These are phyloP conservation scores for Sorex araneus DNA, from an alignment of 2,113 vertebrate species.

Conservation along the genomic window DNA sequence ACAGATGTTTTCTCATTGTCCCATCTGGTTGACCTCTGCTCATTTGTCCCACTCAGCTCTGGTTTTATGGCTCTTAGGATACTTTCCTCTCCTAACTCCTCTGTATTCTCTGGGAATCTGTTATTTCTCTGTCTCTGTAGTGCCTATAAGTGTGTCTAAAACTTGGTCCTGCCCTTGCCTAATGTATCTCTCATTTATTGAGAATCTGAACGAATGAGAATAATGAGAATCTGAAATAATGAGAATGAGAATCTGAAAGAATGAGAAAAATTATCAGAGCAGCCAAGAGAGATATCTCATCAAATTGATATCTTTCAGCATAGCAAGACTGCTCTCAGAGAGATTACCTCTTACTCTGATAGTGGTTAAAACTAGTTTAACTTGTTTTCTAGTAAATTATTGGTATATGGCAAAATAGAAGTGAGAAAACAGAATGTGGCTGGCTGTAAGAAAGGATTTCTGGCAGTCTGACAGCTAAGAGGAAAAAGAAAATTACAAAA, in stretches of 20 bases:
- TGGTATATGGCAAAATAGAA: conserved; percentile 31
- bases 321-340: background rate
- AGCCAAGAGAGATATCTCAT: background rate
- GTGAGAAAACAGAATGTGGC: background rate
- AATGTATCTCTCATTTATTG: background rate
- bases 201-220: background rate
- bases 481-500: background rate
- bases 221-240: background rate
- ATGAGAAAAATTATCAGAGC: background rate
- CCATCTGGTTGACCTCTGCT: background rate
- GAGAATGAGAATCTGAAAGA: background rate
- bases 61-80: background rate
- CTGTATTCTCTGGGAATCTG: rapidly evolving
- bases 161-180: background rate
- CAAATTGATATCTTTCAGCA: background rate
- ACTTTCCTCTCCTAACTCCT: background rate
- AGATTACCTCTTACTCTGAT: background rate
- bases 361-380: background rate
- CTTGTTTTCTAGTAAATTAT: background rate
- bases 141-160: background rate
- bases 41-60: background rate
- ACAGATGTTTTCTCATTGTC: background rate
- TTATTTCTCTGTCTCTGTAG: background rate
- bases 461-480: background rate
- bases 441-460: background rate